A percentile compares a stretch with the other conserved stretches of the same genome.
Evolutionary conservation across 2,113 vertebrate genomes (phyloP).

Genomic region (Lycocorax pyrrhopterus): DNA sequence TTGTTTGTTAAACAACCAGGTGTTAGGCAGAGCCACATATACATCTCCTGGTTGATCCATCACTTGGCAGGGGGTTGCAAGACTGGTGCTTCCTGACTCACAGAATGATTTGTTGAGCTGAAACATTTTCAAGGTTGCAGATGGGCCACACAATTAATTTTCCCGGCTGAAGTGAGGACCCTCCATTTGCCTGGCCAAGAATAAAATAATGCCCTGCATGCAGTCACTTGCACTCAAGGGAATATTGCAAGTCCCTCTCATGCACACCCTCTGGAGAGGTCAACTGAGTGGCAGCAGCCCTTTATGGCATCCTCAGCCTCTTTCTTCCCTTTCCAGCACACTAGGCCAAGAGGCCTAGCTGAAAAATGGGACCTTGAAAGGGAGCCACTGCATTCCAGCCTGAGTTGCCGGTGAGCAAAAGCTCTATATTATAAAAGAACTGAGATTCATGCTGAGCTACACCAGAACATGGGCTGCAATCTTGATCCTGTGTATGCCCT

Average conservation of each 20-base stretch:
- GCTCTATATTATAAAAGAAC: not conserved
- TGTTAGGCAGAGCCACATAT: not conserved
- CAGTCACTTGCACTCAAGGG: not conserved
- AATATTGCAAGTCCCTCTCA: not conserved
- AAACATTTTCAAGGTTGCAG: not conserved
- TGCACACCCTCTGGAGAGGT: not conserved
- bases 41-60: not conserved
- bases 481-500: not conserved
- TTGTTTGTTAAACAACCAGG: not conserved
- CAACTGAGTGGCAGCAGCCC: not conserved
- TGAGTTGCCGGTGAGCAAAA: not conserved
- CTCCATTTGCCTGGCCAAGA: not conserved
- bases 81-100: not conserved
- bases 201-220: not conserved
- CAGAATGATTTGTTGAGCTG: not conserved
- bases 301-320: not conserved
- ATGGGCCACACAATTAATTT: not conserved
- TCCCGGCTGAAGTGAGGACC: not conserved
- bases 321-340: not conserved
- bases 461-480: not conserved
- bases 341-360: not conserved
- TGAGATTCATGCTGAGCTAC: not conserved
- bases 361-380: not conserved
- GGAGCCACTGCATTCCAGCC: not conserved
- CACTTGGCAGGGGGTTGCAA: not conserved